A percentile compares a stretch with the other conserved stretches of the same genome.
These are phyloP conservation scores for Octonoba sinensis DNA, from an alignment of 2,888 invertebrate genomes.

Conservation along the genomic window DNA sequence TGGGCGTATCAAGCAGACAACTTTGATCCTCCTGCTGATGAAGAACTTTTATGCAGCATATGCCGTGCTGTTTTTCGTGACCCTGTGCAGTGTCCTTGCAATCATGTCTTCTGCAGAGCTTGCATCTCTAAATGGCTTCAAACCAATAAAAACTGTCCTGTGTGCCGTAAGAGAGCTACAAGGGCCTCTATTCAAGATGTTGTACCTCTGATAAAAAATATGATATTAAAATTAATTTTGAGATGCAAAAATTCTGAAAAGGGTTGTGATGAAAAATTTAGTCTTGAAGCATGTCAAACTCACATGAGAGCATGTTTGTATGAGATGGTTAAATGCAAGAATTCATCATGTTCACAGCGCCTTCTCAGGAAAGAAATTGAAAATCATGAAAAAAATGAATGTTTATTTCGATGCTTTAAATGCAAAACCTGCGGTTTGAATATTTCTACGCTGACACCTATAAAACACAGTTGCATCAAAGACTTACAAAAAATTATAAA, in stretches of 20 bases:
- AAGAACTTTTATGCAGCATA: conserved; percentile 58
- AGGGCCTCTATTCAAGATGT: conserved; percentile 19
- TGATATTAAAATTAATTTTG: conserved; percentile 48
- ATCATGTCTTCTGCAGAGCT: conserved; percentile 55
- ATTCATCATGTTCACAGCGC: conserved; percentile 25
- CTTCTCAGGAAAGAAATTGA: conserved; percentile 29
- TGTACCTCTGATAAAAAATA: conserved; percentile 48
- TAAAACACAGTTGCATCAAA: conserved; percentile 38
- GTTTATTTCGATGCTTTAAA: conserved; percentile 20
- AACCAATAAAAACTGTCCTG: conserved; percentile 46
- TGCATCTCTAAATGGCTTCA: conserved; percentile 53
- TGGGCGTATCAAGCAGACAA: conserved; percentile 56
- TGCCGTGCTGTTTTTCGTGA: conserved; percentile 53
- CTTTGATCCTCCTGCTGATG: conserved; percentile 54
- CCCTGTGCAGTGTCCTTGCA: conserved; percentile 54
- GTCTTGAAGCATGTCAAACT: conserved; percentile 31
- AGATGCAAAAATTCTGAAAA: conserved; percentile 29
- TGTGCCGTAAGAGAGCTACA: conserved; percentile 48
- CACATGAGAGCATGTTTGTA: conserved; percentile 38
- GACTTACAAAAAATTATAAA: conserved; percentile 26
- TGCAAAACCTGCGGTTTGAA: conserved; percentile 39
- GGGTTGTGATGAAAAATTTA: conserved; percentile 38
- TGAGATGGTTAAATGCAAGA: conserved; percentile 34
- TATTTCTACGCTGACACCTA: background rate
- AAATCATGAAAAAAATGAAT: conserved; percentile 29